A percentile compares a stretch with the other conserved stretches of the same genome.
Evolutionary conservation across 2,797 vertebrate species (phyloP).

Genomic region (Coregonus ussuriensis): DNA sequence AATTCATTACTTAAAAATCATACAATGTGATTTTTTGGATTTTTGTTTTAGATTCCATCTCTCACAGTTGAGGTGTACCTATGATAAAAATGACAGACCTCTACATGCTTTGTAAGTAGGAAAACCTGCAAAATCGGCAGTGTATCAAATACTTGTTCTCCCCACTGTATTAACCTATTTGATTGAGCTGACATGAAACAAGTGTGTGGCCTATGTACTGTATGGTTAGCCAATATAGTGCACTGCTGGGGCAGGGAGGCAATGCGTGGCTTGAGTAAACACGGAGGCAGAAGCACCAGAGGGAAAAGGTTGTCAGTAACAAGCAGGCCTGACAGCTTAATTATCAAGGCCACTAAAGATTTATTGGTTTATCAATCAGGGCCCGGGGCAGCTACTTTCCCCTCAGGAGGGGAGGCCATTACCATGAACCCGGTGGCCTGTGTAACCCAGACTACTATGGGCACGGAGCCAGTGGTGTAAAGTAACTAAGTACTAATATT

Average conservation of each 20-base stretch:
- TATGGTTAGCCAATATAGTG: not conserved
- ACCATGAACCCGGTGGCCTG: conserved; percentile 80
- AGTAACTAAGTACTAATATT: too few relatives aligned
- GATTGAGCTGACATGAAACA: not conserved
- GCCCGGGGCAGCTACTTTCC: conserved; percentile 81
- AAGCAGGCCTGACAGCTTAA: conserved; percentile 91
- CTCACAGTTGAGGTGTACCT: too few relatives aligned
- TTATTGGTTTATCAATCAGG: conserved; percentile 98
- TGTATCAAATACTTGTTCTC: too few relatives aligned
- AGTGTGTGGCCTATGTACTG: not conserved
- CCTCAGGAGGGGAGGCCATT: conserved; percentile 83
- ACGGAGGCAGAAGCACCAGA: conserved; percentile 44
- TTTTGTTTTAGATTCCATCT: too few relatives aligned
- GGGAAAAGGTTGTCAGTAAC: conserved; percentile 81
- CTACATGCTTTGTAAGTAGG: too few relatives aligned
- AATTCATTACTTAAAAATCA: too few relatives aligned
- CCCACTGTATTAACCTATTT: not conserved
- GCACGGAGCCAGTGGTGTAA: too few relatives aligned
- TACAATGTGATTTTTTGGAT: too few relatives aligned
- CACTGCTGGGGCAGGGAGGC: conserved; percentile 71
- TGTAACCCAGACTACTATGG: conserved; percentile 74
- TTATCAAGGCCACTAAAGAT: conserved; percentile 95
- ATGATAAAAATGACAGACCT: too few relatives aligned
- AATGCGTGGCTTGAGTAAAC: conserved; percentile 58
- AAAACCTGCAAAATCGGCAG: too few relatives aligned